Percentiles rank a stretch among this genome's conserved stretches.
These are phyloP conservation scores for Drosophila suboccidentalis DNA, from an alignment of 2,888 invertebrate species.

Conservation along the genomic window DNA sequence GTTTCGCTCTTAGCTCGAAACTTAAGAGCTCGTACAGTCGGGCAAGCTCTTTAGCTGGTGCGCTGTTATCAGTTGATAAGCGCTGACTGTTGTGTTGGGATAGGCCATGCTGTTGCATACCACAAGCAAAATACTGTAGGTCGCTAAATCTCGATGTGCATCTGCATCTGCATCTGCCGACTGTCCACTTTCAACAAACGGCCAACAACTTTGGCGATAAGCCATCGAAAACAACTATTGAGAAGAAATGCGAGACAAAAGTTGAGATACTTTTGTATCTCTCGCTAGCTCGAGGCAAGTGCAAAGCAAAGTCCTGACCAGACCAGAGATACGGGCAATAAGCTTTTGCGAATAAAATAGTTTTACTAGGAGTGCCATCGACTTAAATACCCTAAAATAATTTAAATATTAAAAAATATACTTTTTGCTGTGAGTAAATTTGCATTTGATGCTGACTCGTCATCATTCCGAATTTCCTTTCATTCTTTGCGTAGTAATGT, in stretches of 20 bases:
- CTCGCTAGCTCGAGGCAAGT: conserved; percentile 40
- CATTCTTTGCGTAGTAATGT: not conserved
- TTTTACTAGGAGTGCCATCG: not conserved
- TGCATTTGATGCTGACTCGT: not conserved
- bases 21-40: conserved; percentile 43
- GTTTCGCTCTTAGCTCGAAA: conserved; percentile 62
- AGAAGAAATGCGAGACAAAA: conserved; percentile 22
- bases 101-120: conserved; percentile 50
- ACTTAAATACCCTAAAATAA: conserved; percentile 5
- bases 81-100: conserved; percentile 65
- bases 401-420: not conserved
- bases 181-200: conserved; percentile 35
- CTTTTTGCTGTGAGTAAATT: not conserved
- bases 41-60: conserved; percentile 10
- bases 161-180: conserved; percentile 6
- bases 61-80: conserved; percentile 67
- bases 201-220: conserved; percentile 46
- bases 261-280: conserved; percentile 30
- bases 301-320: conserved; percentile 18
- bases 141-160: not conserved
- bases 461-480: not conserved
- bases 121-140: not conserved
- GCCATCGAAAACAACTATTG: conserved; percentile 10
- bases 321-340: conserved; percentile 29
- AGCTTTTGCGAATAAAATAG: conserved; percentile 28